Percentiles rank a stretch among this genome's conserved stretches.
These are phyloP conservation scores for Drosophila mojavensis DNA, from an alignment of 1,140 invertebrate genomes.

Conservation along the genomic window DNA sequence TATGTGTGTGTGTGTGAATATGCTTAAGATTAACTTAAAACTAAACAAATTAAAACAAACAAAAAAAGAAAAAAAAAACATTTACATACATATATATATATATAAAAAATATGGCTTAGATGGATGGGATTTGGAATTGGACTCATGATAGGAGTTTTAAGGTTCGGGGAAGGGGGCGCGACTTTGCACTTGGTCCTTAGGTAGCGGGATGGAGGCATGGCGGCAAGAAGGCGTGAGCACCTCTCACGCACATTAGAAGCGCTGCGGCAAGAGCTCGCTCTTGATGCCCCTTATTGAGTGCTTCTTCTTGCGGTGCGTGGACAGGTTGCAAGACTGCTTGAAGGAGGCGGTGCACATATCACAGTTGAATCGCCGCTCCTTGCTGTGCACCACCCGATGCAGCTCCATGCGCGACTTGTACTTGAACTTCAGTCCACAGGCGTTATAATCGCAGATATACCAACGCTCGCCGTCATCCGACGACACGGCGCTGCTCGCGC, in stretches of 20 bases:
- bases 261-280: slow-evolving; percentile 65
- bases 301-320: slow-evolving; percentile 80
- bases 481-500: slow-evolving; percentile 76
- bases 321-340: slow-evolving; percentile 79
- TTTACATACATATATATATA: background rate
- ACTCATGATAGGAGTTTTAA: background rate
- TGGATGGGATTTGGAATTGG: background rate
- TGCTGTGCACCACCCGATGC: slow-evolving; percentile 80
- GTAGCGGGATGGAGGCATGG: background rate
- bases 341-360: slow-evolving; percentile 79
- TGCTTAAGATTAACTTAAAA: background rate
- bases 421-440: slow-evolving; percentile 78
- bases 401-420: slow-evolving; percentile 80
- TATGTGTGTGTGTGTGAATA: no score
- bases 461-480: slow-evolving; percentile 80
- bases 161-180: background rate
- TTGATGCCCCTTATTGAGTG: slow-evolving; percentile 73
- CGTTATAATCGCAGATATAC: slow-evolving; percentile 77
- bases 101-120: background rate
- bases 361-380: slow-evolving; percentile 77
- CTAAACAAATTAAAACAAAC: slow-evolving; percentile 11
- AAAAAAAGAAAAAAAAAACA: background rate
- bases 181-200: slow-evolving; percentile 4
- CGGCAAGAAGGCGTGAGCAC: background rate
- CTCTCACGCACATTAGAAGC: slow-evolving; percentile 43